Base-by-base conservation (phyloP, 2,113 vertebrate species). In the Hypomesus transpacificus region DNA sequence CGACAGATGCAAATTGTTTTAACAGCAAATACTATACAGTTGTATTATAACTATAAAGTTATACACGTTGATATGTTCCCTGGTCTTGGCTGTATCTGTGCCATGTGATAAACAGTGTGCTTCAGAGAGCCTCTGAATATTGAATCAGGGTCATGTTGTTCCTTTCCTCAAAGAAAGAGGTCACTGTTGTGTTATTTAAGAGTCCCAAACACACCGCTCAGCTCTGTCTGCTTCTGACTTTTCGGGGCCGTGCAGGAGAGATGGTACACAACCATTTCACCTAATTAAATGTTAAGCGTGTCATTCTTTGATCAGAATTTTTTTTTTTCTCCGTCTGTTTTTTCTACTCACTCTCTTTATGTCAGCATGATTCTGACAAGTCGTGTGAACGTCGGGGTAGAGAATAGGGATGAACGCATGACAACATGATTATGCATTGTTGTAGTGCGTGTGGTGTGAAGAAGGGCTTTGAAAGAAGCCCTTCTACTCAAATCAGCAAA, bases 181-280 rank as follows among this genome's bases (percentile, higher is more conserved):
- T 92, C 92, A 89, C 88, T 93, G 85, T 92, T 92, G 92, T 86
- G 89, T 91, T 90, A 92, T 70, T 82, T 84, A 85, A 87, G 63
- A 70, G 39, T 20, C 66, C 13, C 20, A 34, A 21, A 70, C 71
- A 50, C 3, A n/a, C 46, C 57, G 72, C 24, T 56, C 54, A 6
- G 0, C 3, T 62, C 26, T 74, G 22, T 7, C n/a, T 67, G 21
- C 14, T 21, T 51, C 7, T 26, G 62, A 74, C 68, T 72, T 53
- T 52, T 62, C 28, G 58, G 46, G 59, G 18, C 24, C 53, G 72
- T 71, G 21, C 46, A 59, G 65, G 51, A 65, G 4, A 73, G 34
- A 58, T 50, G 46, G 57, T 57, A 31, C 13, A 18, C 14, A 51
- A 21, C 21, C 53, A 20, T 60, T 63, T 7, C 53, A 64, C 60